A percentile compares a stretch with the other conserved stretches of the same genome.
These are phyloP conservation scores for Cheilosia pagana DNA, from an alignment of 2,888 invertebrate species.

Conservation along the genomic window DNA sequence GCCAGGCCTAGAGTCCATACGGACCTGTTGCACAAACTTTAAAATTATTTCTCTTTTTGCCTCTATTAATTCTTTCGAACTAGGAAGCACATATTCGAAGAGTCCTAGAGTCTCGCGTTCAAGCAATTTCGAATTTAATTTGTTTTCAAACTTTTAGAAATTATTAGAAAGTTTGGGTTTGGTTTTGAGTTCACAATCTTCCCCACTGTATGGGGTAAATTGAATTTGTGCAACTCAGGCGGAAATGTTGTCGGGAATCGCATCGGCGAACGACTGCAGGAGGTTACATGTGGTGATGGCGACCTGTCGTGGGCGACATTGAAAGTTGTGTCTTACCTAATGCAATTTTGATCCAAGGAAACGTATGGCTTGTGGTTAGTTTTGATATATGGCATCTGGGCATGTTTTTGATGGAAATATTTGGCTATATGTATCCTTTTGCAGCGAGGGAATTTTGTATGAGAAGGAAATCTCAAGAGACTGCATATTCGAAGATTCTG, in stretches of 20 bases:
- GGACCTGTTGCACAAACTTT: too few species aligned
- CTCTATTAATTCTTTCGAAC: too few species aligned
- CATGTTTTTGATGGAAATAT: conserved; percentile 52
- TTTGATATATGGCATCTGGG: conserved; percentile 57
- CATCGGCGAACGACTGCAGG: not conserved
- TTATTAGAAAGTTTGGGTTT: conserved; percentile 59
- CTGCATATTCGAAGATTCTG: too few species aligned
- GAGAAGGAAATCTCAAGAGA: too few species aligned
- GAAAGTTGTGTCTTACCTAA: conserved; percentile 49
- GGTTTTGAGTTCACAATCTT: conserved; percentile 41
- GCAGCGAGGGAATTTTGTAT: too few species aligned
- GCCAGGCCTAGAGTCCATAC: too few species aligned
- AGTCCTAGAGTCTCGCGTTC: conserved; percentile 9
- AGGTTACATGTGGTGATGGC: conserved; percentile 46
- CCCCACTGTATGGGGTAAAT: conserved; percentile 36
- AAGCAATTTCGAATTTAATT: conserved; percentile 63
- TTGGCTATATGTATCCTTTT: conserved; percentile 12
- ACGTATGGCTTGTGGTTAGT: conserved; percentile 51
- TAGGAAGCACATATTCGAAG: too few species aligned
- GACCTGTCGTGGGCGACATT: conserved; percentile 49
- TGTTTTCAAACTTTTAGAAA: conserved; percentile 56
- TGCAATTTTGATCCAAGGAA: conserved; percentile 66
- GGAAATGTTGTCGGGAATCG: conserved; percentile 23
- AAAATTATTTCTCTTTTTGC: too few species aligned
- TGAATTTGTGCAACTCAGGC: conserved; percentile 42